A percentile compares a stretch with the other conserved stretches of the same genome.
These are phyloP conservation scores for Cichladusa arquata DNA, from an alignment of 2,113 vertebrate species.

Conservation along the genomic window DNA sequence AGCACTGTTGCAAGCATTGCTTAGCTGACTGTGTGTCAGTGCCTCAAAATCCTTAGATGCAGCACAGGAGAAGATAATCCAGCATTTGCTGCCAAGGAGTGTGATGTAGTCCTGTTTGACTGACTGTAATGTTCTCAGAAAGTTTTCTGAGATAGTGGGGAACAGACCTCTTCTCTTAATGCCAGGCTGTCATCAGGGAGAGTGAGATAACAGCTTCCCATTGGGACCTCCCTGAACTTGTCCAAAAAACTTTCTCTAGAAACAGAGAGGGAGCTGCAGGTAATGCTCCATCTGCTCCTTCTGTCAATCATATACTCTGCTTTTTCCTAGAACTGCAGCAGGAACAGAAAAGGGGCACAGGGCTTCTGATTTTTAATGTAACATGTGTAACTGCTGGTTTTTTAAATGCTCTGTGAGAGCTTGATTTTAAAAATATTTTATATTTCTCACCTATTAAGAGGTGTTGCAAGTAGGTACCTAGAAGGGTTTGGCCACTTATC, in stretches of 20 bases:
- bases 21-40: neutral
- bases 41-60: neutral
- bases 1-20: neutral
- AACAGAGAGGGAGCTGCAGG: neutral
- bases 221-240: neutral
- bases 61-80: neutral
- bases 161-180: neutral
- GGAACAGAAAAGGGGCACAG: neutral
- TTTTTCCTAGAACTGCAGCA: neutral
- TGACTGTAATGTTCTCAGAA: neutral
- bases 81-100: neutral
- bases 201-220: neutral
- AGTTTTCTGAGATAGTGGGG: neutral
- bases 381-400: neutral
- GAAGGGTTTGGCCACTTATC: neutral
- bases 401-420: neutral
- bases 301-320: neutral
- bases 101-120: neutral
- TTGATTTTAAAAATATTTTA: neutral
- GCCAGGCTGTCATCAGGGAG: neutral
- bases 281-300: neutral
- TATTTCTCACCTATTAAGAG: neutral
- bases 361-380: neutral
- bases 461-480: neutral
- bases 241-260: neutral